Conservation (phyloP, 2,888 invertebrate genomes). For the Sesamia inferens region DNA sequence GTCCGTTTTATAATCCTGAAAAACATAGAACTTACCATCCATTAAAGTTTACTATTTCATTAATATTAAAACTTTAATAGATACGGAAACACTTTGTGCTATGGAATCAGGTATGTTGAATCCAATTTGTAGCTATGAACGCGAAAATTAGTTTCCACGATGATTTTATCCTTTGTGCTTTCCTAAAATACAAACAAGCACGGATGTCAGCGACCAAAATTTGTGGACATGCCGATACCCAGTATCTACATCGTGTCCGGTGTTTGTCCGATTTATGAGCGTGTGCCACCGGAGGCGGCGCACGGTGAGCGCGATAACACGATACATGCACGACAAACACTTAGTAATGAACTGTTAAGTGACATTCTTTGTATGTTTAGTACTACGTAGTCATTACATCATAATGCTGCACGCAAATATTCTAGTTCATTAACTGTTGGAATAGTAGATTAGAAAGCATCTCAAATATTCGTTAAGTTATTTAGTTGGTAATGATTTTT, state of each 20-base stretch:
- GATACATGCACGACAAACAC: slow-evolving; percentile 51
- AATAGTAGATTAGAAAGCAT: not conserved
- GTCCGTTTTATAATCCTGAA: no score
- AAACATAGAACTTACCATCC: no score
- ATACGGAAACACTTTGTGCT: not conserved
- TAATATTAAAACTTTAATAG: not conserved
- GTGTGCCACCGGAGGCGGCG: slow-evolving; percentile 19
- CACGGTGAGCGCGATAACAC: slow-evolving; percentile 42
- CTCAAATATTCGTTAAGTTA: not conserved
- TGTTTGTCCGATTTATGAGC: slow-evolving; percentile 57
- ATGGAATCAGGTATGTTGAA: not conserved
- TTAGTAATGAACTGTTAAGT: slow-evolving; percentile 49
- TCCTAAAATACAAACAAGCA: slow-evolving; percentile 34
- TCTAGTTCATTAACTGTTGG: not conserved
- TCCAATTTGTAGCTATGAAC: not conserved
- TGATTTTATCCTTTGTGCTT: not conserved
- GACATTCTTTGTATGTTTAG: slow-evolving; percentile 22
- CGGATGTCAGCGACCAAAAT: slow-evolving; percentile 47
- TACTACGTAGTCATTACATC: not conserved
- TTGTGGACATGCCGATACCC: slow-evolving; percentile 52
- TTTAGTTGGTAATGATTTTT: not conserved
- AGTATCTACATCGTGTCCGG: slow-evolving; percentile 53
- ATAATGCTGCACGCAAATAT: not conserved
- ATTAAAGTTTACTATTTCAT: no score
- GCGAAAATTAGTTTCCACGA: not conserved